Evolutionary conservation across 2,797 vertebrate genomes (phyloP).

Genomic region (Microcaecilia unicolor): DNA sequence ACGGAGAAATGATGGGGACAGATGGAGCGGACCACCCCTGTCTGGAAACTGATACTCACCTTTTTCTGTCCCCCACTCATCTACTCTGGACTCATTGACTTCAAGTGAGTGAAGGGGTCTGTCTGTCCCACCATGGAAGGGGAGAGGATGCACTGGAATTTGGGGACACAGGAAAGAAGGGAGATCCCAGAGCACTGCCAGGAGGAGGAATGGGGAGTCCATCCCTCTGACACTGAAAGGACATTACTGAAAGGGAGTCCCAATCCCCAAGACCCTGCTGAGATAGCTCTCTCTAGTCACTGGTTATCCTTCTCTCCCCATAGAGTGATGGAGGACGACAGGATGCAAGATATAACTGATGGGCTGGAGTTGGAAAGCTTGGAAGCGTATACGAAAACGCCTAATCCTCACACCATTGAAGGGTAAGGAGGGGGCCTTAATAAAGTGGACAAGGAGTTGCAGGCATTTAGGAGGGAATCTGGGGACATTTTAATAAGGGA

Average conservation of each 20-base stretch:
- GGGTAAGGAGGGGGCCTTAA: constrained; percentile 38
- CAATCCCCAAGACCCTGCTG: too few species aligned
- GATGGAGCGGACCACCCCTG: constrained; percentile 67
- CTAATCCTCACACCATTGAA: constrained; percentile 59
- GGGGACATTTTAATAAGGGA: too few species aligned
- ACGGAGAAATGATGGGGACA: constrained; percentile 88
- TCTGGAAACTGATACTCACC: constrained; percentile 69
- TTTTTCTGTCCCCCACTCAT: constrained; percentile 77
- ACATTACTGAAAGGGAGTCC: too few species aligned
- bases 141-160: neutral
- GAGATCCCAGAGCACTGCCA: too few species aligned
- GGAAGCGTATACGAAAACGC: constrained; percentile 57
- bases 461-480: too few species aligned
- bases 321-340: too few species aligned
- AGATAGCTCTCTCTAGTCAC: neutral
- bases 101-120: constrained; percentile 52
- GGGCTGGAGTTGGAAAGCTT: constrained; percentile 44
- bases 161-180: too few species aligned
- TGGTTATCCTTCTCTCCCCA: neutral
- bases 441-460: too few species aligned
- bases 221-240: too few species aligned
- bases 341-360: too few species aligned
- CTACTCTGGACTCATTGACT: constrained; percentile 70
- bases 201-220: too few species aligned
- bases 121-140: too few species aligned